phyloP scores from a whole-genome alignment of 2,888 invertebrate genomes.

The Yponomeuta evonymella region DNA sequence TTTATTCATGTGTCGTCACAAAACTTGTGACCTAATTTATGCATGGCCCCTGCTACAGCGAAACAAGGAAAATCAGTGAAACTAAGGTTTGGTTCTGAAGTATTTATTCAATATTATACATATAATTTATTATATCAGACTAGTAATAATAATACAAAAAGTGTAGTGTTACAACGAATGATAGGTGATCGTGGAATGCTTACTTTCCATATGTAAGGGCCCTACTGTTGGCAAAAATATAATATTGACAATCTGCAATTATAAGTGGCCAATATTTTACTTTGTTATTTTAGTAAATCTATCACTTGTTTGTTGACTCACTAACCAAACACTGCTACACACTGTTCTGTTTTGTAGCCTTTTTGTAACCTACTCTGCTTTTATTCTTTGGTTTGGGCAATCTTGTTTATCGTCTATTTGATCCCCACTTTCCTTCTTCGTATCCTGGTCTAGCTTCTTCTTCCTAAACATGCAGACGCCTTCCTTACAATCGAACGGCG shows the following conservation, averaged over 20 bases:
- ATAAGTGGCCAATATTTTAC: too few species aligned
- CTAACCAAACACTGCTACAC: too few species aligned
- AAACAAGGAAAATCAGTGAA: not conserved
- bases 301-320: too few species aligned
- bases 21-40: too few species aligned
- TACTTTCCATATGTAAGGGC: not conserved
- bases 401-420: constrained; percentile 23
- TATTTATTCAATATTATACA: not conserved
- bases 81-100: not conserved
- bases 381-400: not conserved
- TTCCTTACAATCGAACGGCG: constrained; percentile 78
- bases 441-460: constrained; percentile 21
- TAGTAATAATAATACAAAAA: not conserved
- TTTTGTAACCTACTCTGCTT: constrained; percentile 1
- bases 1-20: too few species aligned
- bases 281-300: too few species aligned
- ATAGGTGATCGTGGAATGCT: not conserved
- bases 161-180: not conserved
- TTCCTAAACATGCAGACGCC: constrained; percentile 65
- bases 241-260: too few species aligned
- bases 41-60: too few species aligned
- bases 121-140: not conserved
- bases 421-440: constrained; percentile 23
- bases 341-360: too few species aligned
- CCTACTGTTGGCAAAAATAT: too few species aligned